Base-by-base conservation (phyloP, 2,888 invertebrate species). In the Alcis repandata region DNA sequence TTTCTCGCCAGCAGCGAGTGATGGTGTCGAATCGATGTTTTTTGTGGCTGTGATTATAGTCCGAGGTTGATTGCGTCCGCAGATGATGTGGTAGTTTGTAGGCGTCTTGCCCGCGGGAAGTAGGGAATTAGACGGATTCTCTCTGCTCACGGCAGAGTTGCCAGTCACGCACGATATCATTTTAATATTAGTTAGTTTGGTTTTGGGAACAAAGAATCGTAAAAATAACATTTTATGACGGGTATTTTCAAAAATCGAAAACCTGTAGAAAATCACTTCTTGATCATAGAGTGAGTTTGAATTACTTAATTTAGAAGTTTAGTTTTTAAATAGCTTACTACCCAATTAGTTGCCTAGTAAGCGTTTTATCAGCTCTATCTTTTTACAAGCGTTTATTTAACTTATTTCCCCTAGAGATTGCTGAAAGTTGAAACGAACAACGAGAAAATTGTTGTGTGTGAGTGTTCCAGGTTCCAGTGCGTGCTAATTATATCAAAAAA, bases 31-130 rank as follows among this genome's bases (percentile, higher is more conserved):
- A 61, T 60, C 48, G 60, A 64, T 66, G 60, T 67, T 70, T 68
- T 71, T 72, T 72, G 67, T 70, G 63, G 38, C 53, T 54, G 53
- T 70, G 69, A 70, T 72, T 69, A 65, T 38, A 48, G 72, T 51
- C 56, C 52, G 60, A 46, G 57, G 62, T 64, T 72, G 69, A 72
- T 72, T 72, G 60, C 64, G 27, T 52, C 46, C 48, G 36, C 40
- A 61, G 65, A 46, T 53, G 22, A 52, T 7, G 17, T 36, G 19
- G 9, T 48, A 66, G 65, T 66, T 53, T 41, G n/a, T 15, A 11
- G 38, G 13, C 11, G 52, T 53, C 45, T 45, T 33, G 59, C 63
- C 63, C 41, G 53, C 53, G 66, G 62, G 67, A 62, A 62, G 48
- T 62, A n/a, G 32, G 46, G 49, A 41, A 62, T 62, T 66, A 62